Conservation (phyloP, 2,888 invertebrate species). For the Fabriciana adippe region DNA sequence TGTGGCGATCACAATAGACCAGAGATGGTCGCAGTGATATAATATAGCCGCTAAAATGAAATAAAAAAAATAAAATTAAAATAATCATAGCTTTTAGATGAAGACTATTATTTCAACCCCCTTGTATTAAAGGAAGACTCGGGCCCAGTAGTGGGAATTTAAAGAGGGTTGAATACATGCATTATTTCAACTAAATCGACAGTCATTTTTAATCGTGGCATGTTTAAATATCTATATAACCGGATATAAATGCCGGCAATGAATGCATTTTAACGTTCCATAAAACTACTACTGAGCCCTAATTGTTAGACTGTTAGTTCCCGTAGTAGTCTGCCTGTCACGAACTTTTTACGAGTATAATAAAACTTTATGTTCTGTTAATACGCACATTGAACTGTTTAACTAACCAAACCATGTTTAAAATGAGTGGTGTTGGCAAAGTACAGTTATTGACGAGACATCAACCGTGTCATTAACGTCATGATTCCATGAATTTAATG, state of each 20-base stretch:
- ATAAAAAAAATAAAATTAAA: too few species aligned
- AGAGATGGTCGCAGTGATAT: too few species aligned
- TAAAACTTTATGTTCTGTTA: constrained; percentile 54
- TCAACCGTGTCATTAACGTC: constrained; percentile 12
- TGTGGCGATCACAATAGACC: too few species aligned
- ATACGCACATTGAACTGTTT: constrained; percentile 43
- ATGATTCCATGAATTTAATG: constrained; percentile 25
- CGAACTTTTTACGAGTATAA: constrained; percentile 60
- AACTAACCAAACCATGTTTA: constrained; percentile 34
- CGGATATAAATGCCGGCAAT: constrained; percentile 63
- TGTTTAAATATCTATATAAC: constrained; percentile 48
- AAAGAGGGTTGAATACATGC: too few species aligned
- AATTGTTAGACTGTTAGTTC: constrained; percentile 59
- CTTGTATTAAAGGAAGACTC: too few species aligned
- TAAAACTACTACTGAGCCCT: constrained; percentile 69
- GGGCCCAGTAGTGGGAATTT: too few species aligned
- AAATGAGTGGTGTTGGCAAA: constrained; percentile 29
- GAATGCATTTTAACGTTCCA: constrained; percentile 65
- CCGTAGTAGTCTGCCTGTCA: constrained; percentile 52
- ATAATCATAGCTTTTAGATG: too few species aligned
- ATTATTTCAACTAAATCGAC: neutral
- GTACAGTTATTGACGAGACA: constrained; percentile 28
- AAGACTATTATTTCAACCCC: too few species aligned
- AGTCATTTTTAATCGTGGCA: constrained; percentile 22
- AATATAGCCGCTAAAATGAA: too few species aligned